Evolutionary conservation across 2,797 vertebrate species (phyloP).

Genomic region (Borostomias antarcticus): DNA sequence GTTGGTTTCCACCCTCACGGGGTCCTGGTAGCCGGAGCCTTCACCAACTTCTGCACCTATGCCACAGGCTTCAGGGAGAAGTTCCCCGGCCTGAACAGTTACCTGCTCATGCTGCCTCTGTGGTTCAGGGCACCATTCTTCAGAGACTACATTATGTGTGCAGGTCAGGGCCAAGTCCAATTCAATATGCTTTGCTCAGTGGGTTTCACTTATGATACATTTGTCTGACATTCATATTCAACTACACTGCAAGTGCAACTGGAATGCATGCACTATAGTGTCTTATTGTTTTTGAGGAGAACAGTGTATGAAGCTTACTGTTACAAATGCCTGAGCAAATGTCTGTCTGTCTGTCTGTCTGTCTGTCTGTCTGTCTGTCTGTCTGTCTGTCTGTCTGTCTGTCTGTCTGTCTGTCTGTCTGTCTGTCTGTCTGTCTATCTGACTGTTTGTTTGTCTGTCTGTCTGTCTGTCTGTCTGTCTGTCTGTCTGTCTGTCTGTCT

Average conservation of each 20-base stretch:
- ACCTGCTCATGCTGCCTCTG: conserved; percentile 87
- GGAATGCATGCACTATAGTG: too few species aligned
- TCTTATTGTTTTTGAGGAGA: background rate
- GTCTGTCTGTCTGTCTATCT: conserved; percentile 7
- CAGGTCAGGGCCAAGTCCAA: conserved; percentile 69
- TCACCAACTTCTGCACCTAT: conserved; percentile 87
- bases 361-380: conserved; percentile 1
- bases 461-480: conserved; percentile 9
- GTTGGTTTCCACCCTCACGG: conserved; percentile 93
- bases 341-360: background rate
- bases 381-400: background rate
- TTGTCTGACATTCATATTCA: too few species aligned
- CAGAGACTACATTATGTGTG: conserved; percentile 89
- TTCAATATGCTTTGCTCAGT: background rate
- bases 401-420: background rate
- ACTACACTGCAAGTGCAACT: too few species aligned
- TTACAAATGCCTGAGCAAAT: background rate
- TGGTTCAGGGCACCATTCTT: conserved; percentile 92
- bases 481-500: background rate
- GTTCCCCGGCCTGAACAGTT: conserved; percentile 83
- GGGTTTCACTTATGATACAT: too few species aligned
- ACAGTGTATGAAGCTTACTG: background rate
- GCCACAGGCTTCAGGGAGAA: conserved; percentile 79
- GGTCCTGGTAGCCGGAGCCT: conserved; percentile 85
- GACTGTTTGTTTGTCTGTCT: background rate